A percentile compares a stretch with the other conserved stretches of the same genome.
phyloP scores from a whole-genome alignment of 2,888 invertebrate genomes.

The Lycocerus yunnanus region DNA sequence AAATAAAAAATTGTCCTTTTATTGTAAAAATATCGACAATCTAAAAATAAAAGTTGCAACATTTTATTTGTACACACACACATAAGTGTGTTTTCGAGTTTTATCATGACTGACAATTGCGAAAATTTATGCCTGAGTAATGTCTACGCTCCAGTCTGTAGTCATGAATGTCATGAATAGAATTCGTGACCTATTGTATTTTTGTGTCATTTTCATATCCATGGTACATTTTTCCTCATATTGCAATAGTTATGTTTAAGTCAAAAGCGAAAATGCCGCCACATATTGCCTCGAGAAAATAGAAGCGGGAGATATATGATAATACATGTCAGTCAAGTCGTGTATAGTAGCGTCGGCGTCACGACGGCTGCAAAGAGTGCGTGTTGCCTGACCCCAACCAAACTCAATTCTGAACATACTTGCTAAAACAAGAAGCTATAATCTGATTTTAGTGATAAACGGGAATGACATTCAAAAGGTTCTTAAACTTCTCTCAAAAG shows the following conservation, averaged over 20 bases:
- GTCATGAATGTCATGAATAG: constrained; percentile 32
- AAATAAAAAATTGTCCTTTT: not conserved
- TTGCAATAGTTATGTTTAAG: constrained; percentile 32
- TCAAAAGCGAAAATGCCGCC: constrained; percentile 30
- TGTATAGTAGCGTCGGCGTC: constrained; percentile 10
- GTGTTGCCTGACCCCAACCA: constrained; percentile 13
- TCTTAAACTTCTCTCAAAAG: constrained; percentile 8
- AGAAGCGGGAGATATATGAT: constrained; percentile 34
- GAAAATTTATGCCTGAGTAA: constrained; percentile 24
- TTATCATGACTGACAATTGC: not conserved
- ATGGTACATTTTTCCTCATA: constrained; percentile 36
- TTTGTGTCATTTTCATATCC: constrained; percentile 37
- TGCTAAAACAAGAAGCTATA: constrained; percentile 21
- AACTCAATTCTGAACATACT: constrained; percentile 10
- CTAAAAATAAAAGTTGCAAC: not conserved
- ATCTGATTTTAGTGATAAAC: constrained; percentile 25
- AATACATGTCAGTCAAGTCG: constrained; percentile 38
- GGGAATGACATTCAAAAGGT: constrained; percentile 19
- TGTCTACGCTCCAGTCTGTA: constrained; percentile 35
- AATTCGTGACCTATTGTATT: constrained; percentile 38
- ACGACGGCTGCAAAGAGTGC: constrained; percentile 14
- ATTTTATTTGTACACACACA: not conserved
- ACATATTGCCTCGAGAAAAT: constrained; percentile 32
- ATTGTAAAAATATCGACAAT: not conserved
- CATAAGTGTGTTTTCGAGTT: not conserved